phyloP scores from a whole-genome alignment of 2,888 invertebrate species.

The Germaria angustata region DNA sequence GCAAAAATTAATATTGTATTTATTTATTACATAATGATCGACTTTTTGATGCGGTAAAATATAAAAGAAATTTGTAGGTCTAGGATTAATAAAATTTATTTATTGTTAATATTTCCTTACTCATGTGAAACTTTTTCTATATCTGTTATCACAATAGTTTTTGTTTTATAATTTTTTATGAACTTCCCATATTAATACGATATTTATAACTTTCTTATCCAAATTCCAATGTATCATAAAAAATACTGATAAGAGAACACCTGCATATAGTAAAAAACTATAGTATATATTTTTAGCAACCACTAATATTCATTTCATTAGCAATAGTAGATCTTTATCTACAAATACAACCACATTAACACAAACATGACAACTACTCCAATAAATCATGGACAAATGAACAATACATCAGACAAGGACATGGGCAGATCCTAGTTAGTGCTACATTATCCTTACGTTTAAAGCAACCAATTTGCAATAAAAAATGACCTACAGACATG shows the following conservation, averaged over 20 bases:
- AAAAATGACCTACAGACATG: neutral
- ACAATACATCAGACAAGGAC: neutral
- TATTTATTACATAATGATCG: too few relatives aligned
- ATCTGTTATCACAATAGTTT: too few relatives aligned
- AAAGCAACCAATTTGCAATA: neutral
- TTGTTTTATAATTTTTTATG: too few relatives aligned
- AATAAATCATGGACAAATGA: neutral
- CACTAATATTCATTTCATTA: neutral
- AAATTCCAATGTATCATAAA: neutral
- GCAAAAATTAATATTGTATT: too few relatives aligned
- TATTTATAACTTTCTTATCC: too few relatives aligned
- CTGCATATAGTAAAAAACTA: neutral
- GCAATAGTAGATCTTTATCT: neutral
- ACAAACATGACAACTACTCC: neutral
- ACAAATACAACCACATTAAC: neutral
- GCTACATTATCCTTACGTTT: neutral
- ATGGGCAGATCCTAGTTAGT: neutral
- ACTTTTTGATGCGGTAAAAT: too few relatives aligned
- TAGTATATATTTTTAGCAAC: neutral
- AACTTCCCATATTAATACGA: too few relatives aligned
- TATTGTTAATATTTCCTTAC: too few relatives aligned
- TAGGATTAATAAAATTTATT: too few relatives aligned
- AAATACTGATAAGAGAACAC: slow-evolving; percentile 16
- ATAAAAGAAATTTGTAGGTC: too few relatives aligned
- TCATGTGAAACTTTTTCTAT: too few relatives aligned